Percentiles rank a stretch among this genome's conserved stretches.
These are phyloP conservation scores for Pelochelys cantorii DNA, from an alignment of 2,797 vertebrate genomes.

Conservation along the genomic window DNA sequence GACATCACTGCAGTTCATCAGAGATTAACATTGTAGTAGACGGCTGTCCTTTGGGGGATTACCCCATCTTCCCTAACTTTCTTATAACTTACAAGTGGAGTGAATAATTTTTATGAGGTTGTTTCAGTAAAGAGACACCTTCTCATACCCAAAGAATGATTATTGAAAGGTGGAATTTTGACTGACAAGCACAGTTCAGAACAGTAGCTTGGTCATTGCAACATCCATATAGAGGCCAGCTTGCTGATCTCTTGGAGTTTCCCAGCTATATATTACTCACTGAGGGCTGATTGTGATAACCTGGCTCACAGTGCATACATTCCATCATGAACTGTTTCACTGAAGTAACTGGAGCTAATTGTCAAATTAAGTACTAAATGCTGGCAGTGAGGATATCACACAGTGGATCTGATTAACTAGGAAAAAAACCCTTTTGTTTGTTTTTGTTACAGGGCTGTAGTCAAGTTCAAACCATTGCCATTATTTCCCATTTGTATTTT, in stretches of 20 bases:
- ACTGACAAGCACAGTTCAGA: rapidly evolving
- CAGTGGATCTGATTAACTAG: rapidly evolving
- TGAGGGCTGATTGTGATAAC: rapidly evolving
- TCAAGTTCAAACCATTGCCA: neutral
- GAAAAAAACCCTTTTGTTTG: neutral
- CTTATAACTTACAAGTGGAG: neutral
- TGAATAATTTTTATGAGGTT: neutral
- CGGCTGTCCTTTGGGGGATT: neutral
- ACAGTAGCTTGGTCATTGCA: neutral
- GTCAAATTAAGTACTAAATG: neutral
- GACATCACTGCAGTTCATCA: neutral
- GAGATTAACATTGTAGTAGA: neutral
- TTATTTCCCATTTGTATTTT: conserved; percentile 8
- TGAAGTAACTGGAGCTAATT: neutral
- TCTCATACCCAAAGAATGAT: neutral
- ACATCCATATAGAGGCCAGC: neutral
- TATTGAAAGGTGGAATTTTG: neutral
- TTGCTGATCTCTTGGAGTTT: neutral
- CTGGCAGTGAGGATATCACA: neutral
- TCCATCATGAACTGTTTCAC: neutral
- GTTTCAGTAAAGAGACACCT: neutral
- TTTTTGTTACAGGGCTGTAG: neutral
- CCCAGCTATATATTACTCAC: neutral
- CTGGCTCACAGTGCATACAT: rapidly evolving
- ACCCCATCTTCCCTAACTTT: neutral